Percentiles rank a stretch among this genome's conserved stretches.
phyloP scores from a whole-genome alignment of 2,888 invertebrate species.

The Diarsia dahlii region DNA sequence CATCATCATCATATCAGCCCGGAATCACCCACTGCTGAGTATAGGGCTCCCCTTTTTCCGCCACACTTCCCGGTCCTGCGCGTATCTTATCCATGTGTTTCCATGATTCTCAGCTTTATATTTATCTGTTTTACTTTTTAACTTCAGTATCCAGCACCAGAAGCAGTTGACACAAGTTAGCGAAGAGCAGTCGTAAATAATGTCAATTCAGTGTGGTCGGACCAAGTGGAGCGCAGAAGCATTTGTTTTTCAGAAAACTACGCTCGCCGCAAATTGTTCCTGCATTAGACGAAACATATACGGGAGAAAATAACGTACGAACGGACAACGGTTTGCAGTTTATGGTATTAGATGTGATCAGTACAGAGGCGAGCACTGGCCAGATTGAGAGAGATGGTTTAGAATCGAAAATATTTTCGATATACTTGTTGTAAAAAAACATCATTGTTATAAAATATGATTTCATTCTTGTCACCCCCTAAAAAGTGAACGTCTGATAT shows the following conservation, averaged over 20 bases:
- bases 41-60: too few species aligned
- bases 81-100: too few species aligned
- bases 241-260: constrained; percentile 66
- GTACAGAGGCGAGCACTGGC: background rate
- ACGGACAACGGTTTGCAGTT: background rate
- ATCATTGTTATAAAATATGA: too few species aligned
- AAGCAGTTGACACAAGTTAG: constrained; percentile 35
- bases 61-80: too few species aligned
- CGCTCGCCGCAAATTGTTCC: constrained; percentile 60
- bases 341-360: background rate
- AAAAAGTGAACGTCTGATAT: too few species aligned
- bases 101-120: background rate
- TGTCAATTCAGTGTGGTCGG: constrained; percentile 48
- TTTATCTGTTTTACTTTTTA: constrained; percentile 4
- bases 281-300: constrained; percentile 55
- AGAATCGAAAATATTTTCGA: too few species aligned
- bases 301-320: background rate
- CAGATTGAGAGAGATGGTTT: too few species aligned
- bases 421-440: too few species aligned
- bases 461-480: too few species aligned
- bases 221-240: constrained; percentile 52
- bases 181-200: constrained; percentile 52
- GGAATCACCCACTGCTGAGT: too few species aligned
- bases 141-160: background rate
- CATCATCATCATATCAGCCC: too few species aligned